A percentile compares a stretch with the other conserved stretches of the same genome.
Conservation (phyloP, 2,113 vertebrate species). For the Gavia stellata region DNA sequence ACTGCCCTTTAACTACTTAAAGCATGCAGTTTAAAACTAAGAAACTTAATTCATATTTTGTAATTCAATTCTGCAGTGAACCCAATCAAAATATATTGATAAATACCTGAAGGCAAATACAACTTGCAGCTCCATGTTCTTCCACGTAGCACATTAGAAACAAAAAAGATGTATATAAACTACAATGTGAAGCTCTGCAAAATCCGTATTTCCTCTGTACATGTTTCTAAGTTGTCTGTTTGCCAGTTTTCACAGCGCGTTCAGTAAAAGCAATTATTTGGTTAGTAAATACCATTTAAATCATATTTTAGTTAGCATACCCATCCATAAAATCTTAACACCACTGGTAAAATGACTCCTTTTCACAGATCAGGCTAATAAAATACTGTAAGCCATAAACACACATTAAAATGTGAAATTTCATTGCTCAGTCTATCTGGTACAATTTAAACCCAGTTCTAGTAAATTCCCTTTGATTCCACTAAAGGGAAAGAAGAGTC, state of each 20-base stretch:
- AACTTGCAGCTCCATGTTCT: constrained; percentile 24
- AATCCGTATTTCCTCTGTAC: constrained; percentile 56
- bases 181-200: constrained; percentile 49
- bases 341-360: constrained; percentile 51
- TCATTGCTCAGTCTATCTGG: constrained; percentile 52
- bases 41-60: constrained; percentile 42
- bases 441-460: constrained; percentile 40
- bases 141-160: constrained; percentile 35
- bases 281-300: constrained; percentile 74
- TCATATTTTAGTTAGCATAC: constrained; percentile 65
- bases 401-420: constrained; percentile 69
- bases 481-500: constrained; percentile 25
- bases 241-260: constrained; percentile 69
- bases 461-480: constrained; percentile 26
- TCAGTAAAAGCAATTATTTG: constrained; percentile 71
- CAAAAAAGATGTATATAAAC: constrained; percentile 20
- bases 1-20: background rate
- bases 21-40: background rate
- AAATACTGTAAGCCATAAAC: constrained; percentile 71
- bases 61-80: constrained; percentile 51
- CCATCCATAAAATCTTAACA: constrained; percentile 17
- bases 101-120: constrained; percentile 41
- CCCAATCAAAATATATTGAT: constrained; percentile 15
- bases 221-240: constrained; percentile 53
- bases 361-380: constrained; percentile 68